phyloP scores from a whole-genome alignment of 1,140 invertebrate genomes.

The Platorchestia sp. region DNA sequence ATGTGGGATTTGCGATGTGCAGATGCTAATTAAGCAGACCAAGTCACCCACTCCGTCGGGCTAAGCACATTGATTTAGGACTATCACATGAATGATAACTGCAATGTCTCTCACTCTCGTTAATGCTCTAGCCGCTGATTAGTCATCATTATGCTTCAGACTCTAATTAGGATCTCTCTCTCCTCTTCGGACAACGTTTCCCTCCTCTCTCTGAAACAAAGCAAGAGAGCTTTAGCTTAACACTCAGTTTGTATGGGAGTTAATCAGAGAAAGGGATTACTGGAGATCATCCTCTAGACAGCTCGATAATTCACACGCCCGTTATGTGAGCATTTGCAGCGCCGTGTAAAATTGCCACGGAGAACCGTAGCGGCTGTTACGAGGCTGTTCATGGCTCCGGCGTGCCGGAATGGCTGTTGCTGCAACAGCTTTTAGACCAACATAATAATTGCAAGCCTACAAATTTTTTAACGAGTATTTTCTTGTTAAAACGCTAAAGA shows the following conservation, averaged over 20 bases:
- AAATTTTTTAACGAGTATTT: background rate
- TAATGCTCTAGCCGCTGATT: background rate
- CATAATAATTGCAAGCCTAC: background rate
- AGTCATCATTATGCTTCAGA: background rate
- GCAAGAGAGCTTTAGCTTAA: background rate
- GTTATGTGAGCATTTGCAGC: background rate
- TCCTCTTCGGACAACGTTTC: background rate
- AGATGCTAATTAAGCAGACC: too few relatives aligned
- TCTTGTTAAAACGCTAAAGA: background rate
- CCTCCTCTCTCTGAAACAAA: background rate
- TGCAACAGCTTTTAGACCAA: background rate
- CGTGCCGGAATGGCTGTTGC: background rate
- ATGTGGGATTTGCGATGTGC: too few relatives aligned
- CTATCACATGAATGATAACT: background rate
- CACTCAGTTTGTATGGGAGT: conserved; percentile 20
- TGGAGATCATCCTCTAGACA: background rate
- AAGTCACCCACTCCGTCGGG: background rate
- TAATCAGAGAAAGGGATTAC: background rate
- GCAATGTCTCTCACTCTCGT: background rate
- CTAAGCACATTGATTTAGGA: background rate
- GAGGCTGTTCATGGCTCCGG: conserved; percentile 35
- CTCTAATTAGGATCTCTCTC: background rate
- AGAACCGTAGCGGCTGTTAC: background rate
- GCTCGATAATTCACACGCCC: background rate
- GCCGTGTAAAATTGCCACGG: conserved; percentile 3